Evolutionary conservation across 2,888 invertebrate genomes (phyloP), one percentile per base, ranked within the genome.

Genomic region (Ectemnius cavifrons): DNA sequence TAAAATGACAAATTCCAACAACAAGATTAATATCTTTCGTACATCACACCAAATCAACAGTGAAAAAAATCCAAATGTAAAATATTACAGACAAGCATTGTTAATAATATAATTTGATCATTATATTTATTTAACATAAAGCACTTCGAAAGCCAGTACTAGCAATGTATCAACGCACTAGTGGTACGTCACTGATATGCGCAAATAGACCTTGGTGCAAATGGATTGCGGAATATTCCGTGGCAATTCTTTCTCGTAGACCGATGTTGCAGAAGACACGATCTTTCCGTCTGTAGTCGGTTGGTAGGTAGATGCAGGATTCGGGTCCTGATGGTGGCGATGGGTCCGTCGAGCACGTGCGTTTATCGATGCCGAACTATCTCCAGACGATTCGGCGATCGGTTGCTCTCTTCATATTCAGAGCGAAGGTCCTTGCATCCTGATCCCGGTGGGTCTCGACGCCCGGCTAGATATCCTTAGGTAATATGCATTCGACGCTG

Each of bases 371-470:
- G 66, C 63, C 71, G 72, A 71, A 67, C 73, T 80, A 87, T 87
- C 87, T 87, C 85, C 84, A 88, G 87, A 84, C 84, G 82, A 83
- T 85, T 85, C 78, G 80, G 78, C 78, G 78, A 80, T 81, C 81
- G 77, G 82, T 75, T 81, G 37, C 37, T 37, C 37, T 37, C 37
- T 84, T 85, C 85, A 84, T 85, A 85, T 85, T 84, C 85, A 81
- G 82, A 82, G 68, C 78, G 57, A 65, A 80, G 83, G 81, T 84
- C 83, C 85, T 84, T 85, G 85, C 85, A 82, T 85, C 84, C 82
- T 75, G 85, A 83, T 83, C 71, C 75, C 74, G 63, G 63, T 37
- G 37, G 37, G 63, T 64, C 60, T 71, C 61, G 64, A 60, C 74
- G 70, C 68, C 47, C 13, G 73, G 59, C 75, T 80, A 84, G 82